Evolutionary conservation across 2,888 invertebrate species (phyloP).

Genomic region (Coremacera marginata): DNA sequence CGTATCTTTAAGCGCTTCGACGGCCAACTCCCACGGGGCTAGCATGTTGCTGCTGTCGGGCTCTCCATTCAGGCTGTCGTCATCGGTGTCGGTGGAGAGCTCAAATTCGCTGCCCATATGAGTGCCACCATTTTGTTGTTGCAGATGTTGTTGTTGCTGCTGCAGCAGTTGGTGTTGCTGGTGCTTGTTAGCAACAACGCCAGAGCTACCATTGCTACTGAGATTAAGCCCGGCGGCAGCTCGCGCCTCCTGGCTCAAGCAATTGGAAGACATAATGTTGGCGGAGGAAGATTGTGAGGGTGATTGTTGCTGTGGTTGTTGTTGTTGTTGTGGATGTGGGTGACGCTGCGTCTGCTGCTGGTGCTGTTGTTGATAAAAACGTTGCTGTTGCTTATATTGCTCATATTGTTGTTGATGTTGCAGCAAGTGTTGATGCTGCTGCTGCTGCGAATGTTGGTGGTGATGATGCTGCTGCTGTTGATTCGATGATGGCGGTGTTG

Average conservation of each 20-base stretch:
- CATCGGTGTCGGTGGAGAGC: conserved; percentile 80
- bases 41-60: conserved; percentile 68
- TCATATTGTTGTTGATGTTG: conserved; percentile 52
- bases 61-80: conserved; percentile 72
- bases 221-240: conserved; percentile 54
- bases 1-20: conserved; percentile 66
- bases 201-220: conserved; percentile 59
- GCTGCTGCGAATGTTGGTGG: conserved; percentile 46
- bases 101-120: conserved; percentile 74
- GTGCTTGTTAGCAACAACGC: conserved; percentile 41
- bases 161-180: conserved; percentile 61
- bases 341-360: conserved; percentile 54
- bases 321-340: conserved; percentile 50
- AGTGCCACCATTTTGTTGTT: conserved; percentile 51
- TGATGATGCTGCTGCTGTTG: conserved; percentile 48
- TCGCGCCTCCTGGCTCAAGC: conserved; percentile 24
- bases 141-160: conserved; percentile 44
- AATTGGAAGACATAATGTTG: conserved; percentile 52
- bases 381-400: conserved; percentile 55
- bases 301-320: conserved; percentile 42
- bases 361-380: conserved; percentile 44
- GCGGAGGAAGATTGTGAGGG: conserved; percentile 46
- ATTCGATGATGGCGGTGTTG: conserved; percentile 56
- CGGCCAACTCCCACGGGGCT: conserved; percentile 67
- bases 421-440: conserved; percentile 46